Evolutionary conservation across 2,113 vertebrate genomes (phyloP).

Genomic region (Elephantulus edwardii): DNA sequence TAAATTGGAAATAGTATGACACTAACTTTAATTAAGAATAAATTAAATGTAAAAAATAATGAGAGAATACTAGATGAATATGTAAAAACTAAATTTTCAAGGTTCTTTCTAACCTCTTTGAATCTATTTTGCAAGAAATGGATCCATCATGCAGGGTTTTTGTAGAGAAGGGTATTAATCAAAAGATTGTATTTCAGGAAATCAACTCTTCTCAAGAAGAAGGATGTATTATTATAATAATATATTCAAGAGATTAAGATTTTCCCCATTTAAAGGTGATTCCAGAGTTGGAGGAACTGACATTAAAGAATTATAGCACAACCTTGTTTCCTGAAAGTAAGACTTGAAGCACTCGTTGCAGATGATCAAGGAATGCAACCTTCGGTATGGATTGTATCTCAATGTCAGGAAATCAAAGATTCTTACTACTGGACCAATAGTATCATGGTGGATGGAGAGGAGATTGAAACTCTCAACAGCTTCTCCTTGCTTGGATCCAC

Average conservation of each 20-base stretch:
- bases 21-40: conserved; percentile 13
- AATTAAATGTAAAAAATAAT: neutral
- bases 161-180: neutral
- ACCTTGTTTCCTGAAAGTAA: too few relatives aligned
- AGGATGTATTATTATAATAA: neutral
- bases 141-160: neutral
- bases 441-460: too few relatives aligned
- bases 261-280: neutral
- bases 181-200: neutral
- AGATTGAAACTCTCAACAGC: too few relatives aligned
- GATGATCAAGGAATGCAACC: too few relatives aligned
- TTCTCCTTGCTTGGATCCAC: too few relatives aligned
- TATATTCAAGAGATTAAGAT: conserved; percentile 3
- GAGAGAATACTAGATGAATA: neutral
- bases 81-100: neutral
- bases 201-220: neutral
- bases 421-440: too few relatives aligned
- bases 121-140: neutral
- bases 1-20: neutral
- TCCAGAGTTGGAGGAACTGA: neutral
- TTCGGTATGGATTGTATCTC: too few relatives aligned
- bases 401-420: too few relatives aligned
- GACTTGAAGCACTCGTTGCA: too few relatives aligned
- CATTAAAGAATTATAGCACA: neutral
- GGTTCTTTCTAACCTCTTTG: neutral